Evolutionary conservation across 2,888 invertebrate genomes (phyloP).

Genomic region (Leptopilina drosophilae): DNA sequence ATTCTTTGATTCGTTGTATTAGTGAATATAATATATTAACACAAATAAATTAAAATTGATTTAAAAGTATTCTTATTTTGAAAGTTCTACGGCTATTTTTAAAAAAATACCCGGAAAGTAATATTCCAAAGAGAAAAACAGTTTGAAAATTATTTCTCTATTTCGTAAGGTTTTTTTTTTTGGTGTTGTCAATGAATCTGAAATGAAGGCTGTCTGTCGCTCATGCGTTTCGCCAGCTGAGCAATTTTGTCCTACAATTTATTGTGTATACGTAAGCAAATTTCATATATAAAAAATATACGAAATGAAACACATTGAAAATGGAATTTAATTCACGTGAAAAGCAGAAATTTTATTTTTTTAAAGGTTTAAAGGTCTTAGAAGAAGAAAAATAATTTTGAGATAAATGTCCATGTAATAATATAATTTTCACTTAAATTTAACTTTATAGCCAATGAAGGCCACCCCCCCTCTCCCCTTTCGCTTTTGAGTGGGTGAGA

Average conservation of each 20-base stretch:
- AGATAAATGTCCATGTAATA: neutral
- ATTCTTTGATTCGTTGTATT: too few species aligned
- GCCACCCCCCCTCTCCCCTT: too few species aligned
- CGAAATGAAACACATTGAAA: neutral
- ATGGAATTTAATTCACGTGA: neutral
- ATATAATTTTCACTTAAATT: neutral
- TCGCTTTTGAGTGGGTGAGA: neutral
- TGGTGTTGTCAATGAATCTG: neutral
- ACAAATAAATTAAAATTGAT: too few species aligned
- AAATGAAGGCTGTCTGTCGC: constrained; percentile 8
- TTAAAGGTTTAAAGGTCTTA: too few species aligned
- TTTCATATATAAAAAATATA: neutral
- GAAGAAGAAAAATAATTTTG: too few species aligned
- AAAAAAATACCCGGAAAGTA: neutral
- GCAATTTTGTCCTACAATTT: neutral
- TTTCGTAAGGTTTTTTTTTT: neutral
- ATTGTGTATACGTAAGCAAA: constrained; percentile 21
- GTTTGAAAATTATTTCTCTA: neutral
- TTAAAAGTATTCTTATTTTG: too few species aligned
- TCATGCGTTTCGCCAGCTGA: constrained; percentile 3
- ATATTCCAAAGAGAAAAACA: neutral
- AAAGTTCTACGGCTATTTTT: too few species aligned
- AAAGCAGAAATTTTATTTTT: too few species aligned
- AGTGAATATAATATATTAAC: too few species aligned
- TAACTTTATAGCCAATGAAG: neutral